phyloP scores from a whole-genome alignment of 2,888 invertebrate species.

The Meandrusa payeni region DNA sequence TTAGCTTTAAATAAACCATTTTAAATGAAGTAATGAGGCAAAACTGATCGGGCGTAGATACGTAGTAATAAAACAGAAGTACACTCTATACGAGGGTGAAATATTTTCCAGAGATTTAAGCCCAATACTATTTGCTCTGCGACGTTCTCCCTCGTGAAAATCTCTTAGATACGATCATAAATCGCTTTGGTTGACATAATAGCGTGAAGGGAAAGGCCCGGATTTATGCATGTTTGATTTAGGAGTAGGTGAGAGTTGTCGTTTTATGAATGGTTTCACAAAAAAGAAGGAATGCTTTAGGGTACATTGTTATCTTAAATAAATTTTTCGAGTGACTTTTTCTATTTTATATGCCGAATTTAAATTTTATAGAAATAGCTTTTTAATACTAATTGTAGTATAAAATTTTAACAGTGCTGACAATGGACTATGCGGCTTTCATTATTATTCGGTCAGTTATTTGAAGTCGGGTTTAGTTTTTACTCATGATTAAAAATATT shows the following conservation, averaged over 20 bases:
- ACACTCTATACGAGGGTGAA: constrained; percentile 32
- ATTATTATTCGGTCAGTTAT: too few relatives aligned
- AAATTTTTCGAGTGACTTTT: background rate
- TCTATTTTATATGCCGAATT: too few relatives aligned
- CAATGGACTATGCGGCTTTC: too few relatives aligned
- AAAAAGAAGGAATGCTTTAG: constrained; percentile 4
- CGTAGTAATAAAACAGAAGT: constrained; percentile 12
- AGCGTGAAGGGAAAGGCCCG: constrained; percentile 70
- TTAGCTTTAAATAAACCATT: too few relatives aligned
- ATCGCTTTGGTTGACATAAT: constrained; percentile 77
- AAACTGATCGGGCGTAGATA: too few relatives aligned
- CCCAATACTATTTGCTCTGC: constrained; percentile 64
- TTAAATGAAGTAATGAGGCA: too few relatives aligned
- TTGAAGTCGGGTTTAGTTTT: too few relatives aligned
- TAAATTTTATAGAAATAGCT: too few relatives aligned
- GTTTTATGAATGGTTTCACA: constrained; percentile 34
- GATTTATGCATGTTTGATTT: constrained; percentile 78
- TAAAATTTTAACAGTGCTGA: too few relatives aligned
- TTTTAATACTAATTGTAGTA: too few relatives aligned
- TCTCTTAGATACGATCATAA: constrained; percentile 75
- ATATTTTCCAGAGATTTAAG: constrained; percentile 34
- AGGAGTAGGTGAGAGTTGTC: constrained; percentile 59
- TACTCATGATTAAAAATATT: too few relatives aligned
- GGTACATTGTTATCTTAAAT: constrained; percentile 6
- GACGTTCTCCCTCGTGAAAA: constrained; percentile 65